phyloP scores from a whole-genome alignment of 2,113 vertebrate species.

The Ictalurus furcatus region DNA sequence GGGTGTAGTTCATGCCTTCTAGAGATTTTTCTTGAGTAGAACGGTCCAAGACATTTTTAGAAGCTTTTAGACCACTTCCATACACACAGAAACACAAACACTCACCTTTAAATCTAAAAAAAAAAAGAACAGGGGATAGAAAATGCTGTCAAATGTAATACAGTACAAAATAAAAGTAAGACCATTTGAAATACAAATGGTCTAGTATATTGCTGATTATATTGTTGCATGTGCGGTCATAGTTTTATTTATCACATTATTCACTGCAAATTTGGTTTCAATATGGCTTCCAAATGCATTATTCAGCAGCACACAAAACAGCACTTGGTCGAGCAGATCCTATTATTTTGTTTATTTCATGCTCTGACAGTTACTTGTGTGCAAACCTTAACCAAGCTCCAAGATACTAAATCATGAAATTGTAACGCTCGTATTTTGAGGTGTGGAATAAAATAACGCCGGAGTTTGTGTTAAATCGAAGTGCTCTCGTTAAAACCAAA shows the following conservation, averaged over 20 bases:
- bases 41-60: no score
- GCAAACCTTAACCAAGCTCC: no score
- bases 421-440: not conserved
- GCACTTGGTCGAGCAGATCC: not conserved
- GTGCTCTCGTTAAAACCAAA: not conserved
- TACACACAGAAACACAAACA: no score
- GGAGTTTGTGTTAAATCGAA: not conserved
- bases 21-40: not conserved
- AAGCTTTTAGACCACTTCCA: not conserved
- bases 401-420: not conserved
- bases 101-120: no score
- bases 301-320: not conserved
- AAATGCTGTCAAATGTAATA: not conserved
- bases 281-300: not conserved
- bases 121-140: not conserved
- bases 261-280: no score
- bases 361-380: no score
- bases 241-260: not conserved
- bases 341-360: no score
- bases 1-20: not conserved
- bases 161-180: not conserved
- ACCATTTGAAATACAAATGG: not conserved
- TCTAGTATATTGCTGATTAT: not conserved
- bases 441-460: not conserved
- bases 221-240: not conserved